These are phyloP conservation scores for Tubulanus polymorphus DNA, from an alignment of 2,888 invertebrate genomes.

Conservation along the genomic window DNA sequence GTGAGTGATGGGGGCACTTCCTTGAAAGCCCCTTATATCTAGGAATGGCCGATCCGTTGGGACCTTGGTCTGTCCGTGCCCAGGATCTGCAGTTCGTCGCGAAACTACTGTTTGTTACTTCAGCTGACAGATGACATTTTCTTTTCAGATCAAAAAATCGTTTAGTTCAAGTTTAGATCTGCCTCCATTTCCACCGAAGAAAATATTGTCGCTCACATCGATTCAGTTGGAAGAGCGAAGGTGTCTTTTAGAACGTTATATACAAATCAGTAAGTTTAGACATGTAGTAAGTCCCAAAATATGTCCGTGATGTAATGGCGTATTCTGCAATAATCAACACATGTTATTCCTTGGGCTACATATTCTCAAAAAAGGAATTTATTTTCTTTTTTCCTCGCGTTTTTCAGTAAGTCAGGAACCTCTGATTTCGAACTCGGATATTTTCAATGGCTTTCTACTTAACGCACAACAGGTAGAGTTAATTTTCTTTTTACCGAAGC, in stretches of 20 bases:
- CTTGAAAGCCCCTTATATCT: no score
- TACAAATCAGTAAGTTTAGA: constrained; percentile 71
- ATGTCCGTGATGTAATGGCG: background rate
- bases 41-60: no score
- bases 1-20: no score
- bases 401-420: constrained; percentile 79
- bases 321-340: background rate
- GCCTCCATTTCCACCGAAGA: constrained; percentile 89
- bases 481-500: no score
- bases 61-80: no score
- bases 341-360: constrained; percentile 5
- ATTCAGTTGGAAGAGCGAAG: constrained; percentile 84
- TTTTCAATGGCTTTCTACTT: constrained; percentile 80
- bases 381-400: constrained; percentile 31
- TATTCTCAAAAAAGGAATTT: constrained; percentile 2
- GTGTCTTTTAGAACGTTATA: constrained; percentile 81
- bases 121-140: constrained; percentile 6
- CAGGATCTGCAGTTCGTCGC: no score
- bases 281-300: background rate
- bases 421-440: constrained; percentile 71
- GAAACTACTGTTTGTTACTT: no score
- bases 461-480: constrained; percentile 78
- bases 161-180: constrained; percentile 58
- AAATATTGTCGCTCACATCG: constrained; percentile 72
- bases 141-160: constrained; percentile 62